Conservation (phyloP, 2,888 invertebrate genomes). For the Spisula solida region DNA sequence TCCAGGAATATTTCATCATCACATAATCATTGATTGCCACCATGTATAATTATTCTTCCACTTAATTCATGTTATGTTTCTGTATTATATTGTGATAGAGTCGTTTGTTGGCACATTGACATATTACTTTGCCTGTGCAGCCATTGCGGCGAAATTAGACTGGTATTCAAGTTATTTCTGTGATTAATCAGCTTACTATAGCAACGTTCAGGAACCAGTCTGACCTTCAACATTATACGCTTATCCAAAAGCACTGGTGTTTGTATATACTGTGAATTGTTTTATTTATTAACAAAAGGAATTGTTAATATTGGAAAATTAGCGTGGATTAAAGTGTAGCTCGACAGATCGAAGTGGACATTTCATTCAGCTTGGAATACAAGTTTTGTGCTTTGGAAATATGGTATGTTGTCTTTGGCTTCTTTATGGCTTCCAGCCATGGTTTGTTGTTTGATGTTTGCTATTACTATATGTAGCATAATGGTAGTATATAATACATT, state of each 20-base stretch:
- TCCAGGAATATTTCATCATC: too few species aligned
- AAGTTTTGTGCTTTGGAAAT: neutral
- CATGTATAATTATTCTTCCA: neutral
- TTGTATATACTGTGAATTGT: constrained; percentile 7
- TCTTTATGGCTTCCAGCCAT: too few species aligned
- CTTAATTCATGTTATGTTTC: constrained; percentile 3
- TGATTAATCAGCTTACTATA: neutral
- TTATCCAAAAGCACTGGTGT: neutral
- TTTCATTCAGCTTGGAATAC: neutral
- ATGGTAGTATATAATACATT: too few species aligned
- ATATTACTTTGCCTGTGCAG: neutral
- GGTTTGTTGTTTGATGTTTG: too few species aligned
- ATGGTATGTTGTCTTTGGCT: constrained; percentile 3
- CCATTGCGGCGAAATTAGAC: neutral
- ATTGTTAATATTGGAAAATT: constrained; percentile 8
- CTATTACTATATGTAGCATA: too few species aligned
- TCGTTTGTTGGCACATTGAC: neutral
- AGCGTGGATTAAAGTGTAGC: neutral
- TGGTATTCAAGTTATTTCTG: neutral
- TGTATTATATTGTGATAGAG: neutral
- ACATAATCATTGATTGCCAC: too few species aligned
- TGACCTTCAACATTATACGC: neutral
- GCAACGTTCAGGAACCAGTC: neutral
- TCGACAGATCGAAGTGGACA: neutral
- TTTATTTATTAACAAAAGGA: neutral